Base-by-base conservation (phyloP, 2,113 vertebrate genomes). In the Ageneiosus marmoratus region DNA sequence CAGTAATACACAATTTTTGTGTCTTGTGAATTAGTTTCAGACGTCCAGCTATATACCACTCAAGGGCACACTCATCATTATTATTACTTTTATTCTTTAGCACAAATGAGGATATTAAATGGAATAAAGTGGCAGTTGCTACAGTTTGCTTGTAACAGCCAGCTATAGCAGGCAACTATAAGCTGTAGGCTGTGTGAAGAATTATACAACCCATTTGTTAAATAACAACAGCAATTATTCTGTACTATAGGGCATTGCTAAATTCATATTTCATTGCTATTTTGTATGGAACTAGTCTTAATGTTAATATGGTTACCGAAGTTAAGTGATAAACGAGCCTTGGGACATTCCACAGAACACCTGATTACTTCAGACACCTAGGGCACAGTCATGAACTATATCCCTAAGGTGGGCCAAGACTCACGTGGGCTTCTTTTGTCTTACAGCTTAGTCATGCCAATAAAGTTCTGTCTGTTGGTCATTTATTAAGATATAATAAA, bases 381-480 rank as follows among this genome's bases (percentile, higher is more conserved):
- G 63, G 41, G 12, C 75, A 60, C 76, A 77, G 29, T 51, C n/a
- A 24, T 58, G 50, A 37, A 69, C 2, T 55, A 11, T 44, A 58
- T 72, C 65, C 67, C 34, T 81, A 73, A 73, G 22, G 69, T 74
- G 51, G 67, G 13, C 50, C 32, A 27, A 24, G 24, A 24, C n/a
- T 37, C 44, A 29, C n/a, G 46, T 50, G 32, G n/a, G 18, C 16
- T 75, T 15, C 41, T 16, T 24, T 29, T 63, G 22, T 77, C 60
- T 77, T 83, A 48, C 55, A 55, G 37, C 73, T 67, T 62, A 77
- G 46, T 76, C 56, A 63, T 77, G 60, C 73, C 77, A 62, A 77
- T 32, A 48, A 75, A 27, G 37, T 51, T 72, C n/a, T 81, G 37
- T 44, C 37, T 58, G 53, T 81, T 81, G 34, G 46, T 20, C n/a